Percentiles rank a stretch among this genome's conserved stretches.
Evolutionary conservation across 1,140 invertebrate species (phyloP).

Genomic region (Pseudomyrmex concolor): DNA sequence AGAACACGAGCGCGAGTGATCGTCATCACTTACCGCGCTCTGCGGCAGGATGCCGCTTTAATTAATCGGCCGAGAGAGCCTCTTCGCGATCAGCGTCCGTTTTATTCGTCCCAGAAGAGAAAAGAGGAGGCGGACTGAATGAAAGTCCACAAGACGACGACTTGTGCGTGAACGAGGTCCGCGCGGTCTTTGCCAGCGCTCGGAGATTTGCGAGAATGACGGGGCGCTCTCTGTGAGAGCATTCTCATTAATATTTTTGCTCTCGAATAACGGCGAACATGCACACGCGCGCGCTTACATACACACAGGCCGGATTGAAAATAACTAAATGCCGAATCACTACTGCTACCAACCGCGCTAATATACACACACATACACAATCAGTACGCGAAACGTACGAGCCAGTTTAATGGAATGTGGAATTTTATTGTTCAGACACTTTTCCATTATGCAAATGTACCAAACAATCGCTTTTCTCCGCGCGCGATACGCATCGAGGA

Average conservation of each 20-base stretch:
- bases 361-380: neutral
- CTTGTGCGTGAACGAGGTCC: conserved; percentile 60
- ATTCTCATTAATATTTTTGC: conserved; percentile 69
- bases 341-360: conserved; percentile 60
- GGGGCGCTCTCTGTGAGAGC: conserved; percentile 58
- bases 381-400: neutral
- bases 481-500: conserved; percentile 50
- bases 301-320: conserved; percentile 54
- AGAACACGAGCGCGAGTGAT: conserved; percentile 2
- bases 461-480: conserved; percentile 47
- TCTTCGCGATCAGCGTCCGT: conserved; percentile 62
- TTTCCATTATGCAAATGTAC: conserved; percentile 55
- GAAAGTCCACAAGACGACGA: conserved; percentile 51
- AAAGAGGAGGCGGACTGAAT: conserved; percentile 12
- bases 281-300: conserved; percentile 6
- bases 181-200: conserved; percentile 58
- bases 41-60: conserved; percentile 57
- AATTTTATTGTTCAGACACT: conserved; percentile 59
- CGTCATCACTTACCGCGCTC: neutral
- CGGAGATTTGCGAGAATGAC: conserved; percentile 68
- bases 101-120: conserved; percentile 60
- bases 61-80: conserved; percentile 73
- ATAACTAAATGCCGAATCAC: conserved; percentile 67
- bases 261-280: conserved; percentile 26
- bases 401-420: conserved; percentile 54